Percentiles rank a stretch among this genome's conserved stretches.
These are phyloP conservation scores for Trypoxylus dichotomus DNA, from an alignment of 1,140 invertebrate species.

Conservation along the genomic window DNA sequence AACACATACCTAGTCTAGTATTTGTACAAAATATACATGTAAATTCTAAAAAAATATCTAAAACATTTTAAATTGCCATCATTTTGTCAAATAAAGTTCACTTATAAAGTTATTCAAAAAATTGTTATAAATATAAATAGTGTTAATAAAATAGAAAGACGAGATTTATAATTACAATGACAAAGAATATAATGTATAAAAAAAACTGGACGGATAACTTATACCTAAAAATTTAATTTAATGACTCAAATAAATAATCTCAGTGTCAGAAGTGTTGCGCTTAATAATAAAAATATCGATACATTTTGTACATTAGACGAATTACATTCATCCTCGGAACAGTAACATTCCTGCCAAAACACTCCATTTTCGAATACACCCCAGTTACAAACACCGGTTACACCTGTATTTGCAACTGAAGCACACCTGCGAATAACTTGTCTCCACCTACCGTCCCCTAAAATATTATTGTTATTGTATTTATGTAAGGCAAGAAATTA, in stretches of 20 bases:
- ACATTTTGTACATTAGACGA: conserved; percentile 38
- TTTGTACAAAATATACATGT: too few species aligned
- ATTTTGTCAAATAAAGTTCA: too few species aligned
- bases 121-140: too few species aligned
- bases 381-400: conserved; percentile 92
- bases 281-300: not conserved
- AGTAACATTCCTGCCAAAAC: conserved; percentile 95
- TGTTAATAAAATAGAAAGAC: too few species aligned
- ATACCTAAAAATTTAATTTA: not conserved
- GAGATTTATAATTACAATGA: too few species aligned
- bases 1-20: too few species aligned
- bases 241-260: conserved; percentile 4
- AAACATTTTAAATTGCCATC: too few species aligned
- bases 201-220: conserved; percentile 5
- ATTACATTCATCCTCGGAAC: conserved; percentile 86
- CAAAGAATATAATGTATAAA: not conserved
- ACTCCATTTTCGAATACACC: conserved; percentile 89
- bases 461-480: conserved; percentile 35
- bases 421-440: conserved; percentile 89
- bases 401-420: conserved; percentile 85
- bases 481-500: not conserved
- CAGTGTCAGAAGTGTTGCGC: not conserved
- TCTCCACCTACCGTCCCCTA: conserved; percentile 91
- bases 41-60: too few species aligned
- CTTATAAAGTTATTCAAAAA: too few species aligned